Evolutionary conservation across 2,113 vertebrate genomes (phyloP), one percentile per base, ranked within the genome.

Genomic region (Neogale vison): DNA sequence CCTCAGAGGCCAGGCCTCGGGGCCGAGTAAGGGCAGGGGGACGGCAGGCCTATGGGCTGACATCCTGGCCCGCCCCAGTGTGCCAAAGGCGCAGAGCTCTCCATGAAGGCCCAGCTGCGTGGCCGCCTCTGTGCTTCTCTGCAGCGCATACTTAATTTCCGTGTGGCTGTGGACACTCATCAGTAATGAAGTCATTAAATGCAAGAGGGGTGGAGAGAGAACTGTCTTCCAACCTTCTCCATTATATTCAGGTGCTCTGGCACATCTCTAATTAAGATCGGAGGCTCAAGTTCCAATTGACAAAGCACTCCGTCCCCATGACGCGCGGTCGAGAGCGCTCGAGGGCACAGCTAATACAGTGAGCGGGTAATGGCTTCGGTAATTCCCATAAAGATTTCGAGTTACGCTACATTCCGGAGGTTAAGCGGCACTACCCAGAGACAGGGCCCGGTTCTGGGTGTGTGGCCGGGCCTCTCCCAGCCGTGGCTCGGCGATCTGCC

Each of bases 241-340:
- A 67, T 94, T 90, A 88, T 59, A 95, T n/a, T 72, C 96, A 47
- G 98, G 74, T 89, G 92, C 98, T 97, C 89, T 24, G 93, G 98
- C 97, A 98, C 96, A 98, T 93, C 98, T 93, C 97, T 97, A 76
- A 96, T 97, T 97, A 98, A 98, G 96, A 97, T 71, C 95, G 36
- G 50, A 95, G 94, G 94, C 97, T 94, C 39, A 93, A 98, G 96
- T 39, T 98, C 97, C 96, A 12, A 97, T 93, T 97, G 98, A 96
- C 97, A 96, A 96, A 97, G 96, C 98, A 92, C 97, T 96, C 87
- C 88, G 90, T 95, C 65, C 94, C 97, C 93, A 36, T 8, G 96
- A 55, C 17, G 20, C 0, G 4, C 93, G 82, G 97, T 98, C 97
- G 90, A 98, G 98, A 97, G 97, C 0, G 81, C 98, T 95, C 18